Base-by-base conservation (phyloP, 37 sponge, comb jelly and placozoan genomes). In the Amphimedon queenslandica region DNA sequence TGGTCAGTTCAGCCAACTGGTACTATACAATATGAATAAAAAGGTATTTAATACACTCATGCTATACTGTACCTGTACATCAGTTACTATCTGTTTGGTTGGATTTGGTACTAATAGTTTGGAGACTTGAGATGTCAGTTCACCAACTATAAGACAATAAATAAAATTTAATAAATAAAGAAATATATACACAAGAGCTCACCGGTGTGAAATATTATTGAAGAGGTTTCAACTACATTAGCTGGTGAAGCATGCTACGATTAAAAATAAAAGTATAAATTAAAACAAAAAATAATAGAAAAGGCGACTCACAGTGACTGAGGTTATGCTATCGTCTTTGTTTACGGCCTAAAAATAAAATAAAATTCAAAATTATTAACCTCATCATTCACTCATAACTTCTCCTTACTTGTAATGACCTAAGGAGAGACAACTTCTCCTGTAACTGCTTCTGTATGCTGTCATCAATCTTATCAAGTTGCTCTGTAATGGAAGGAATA, bases 401-500 rank as follows among this genome's bases (percentile, higher is more conserved):
- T 3, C 24, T 69, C 24, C 66, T 61, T 0, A 67, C 87, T 35
- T 80, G 81, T 40, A 81, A 70, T 28, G 74, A 58, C 33, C 69
- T 70, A 31, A 88, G 38, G 35, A 88, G 60, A 0, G 23, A 37
- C 66, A 88, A 28, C 40, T 88, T 88, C 39, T 79, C 76, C 18
- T 63, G 69, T 55, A 82, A 75, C 13, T 74, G 60, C 60, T 69
- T 82, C 51, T 82, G 72, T 24, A 88, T 74, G 40, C 73, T 76
- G 3, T 88, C 80, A 63, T 88, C 89, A 70, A 88, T 88, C 58
- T 79, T 88, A n/a, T 74, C 51, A 30, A 88, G 75, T 42, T 77
- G 76, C 3, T 79, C 89, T 88, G 57, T 28, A 64, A 60, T 5
- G 13, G 63, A 27, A 57, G 31, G 23, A 55, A 28, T 21, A 42